Conservation (phyloP, 2,113 vertebrate species). For the Budorcas taxicolor region DNA sequence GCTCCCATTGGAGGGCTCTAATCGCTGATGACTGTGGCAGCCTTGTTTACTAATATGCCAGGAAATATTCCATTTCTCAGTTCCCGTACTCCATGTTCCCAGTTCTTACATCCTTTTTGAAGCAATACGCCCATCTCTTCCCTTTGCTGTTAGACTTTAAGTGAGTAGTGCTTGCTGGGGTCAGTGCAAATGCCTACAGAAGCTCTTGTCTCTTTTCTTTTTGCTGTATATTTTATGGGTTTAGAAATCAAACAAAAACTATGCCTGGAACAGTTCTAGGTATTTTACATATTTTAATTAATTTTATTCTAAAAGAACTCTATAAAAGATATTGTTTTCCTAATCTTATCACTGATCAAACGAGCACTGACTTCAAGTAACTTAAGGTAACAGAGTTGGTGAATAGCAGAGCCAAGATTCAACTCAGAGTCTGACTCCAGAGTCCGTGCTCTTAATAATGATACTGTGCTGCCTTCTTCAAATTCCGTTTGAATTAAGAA, state of each 20-base stretch:
- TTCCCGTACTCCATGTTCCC: neutral
- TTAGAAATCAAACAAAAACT: constrained; percentile 8
- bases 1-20: neutral
- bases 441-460: neutral
- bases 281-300: neutral
- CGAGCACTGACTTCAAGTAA: neutral
- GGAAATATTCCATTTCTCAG: neutral
- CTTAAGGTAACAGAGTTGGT: neutral
- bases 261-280: neutral
- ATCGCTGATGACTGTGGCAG: neutral
- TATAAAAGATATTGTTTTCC: neutral
- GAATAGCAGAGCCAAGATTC: neutral
- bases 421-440: neutral
- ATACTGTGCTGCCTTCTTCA: neutral
- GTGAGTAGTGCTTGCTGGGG: neutral
- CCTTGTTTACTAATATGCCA: neutral
- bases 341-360: neutral
- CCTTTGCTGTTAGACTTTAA: neutral
- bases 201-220: neutral
- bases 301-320: neutral
- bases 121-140: neutral
- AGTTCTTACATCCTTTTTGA: neutral
- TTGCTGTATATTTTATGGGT: neutral
- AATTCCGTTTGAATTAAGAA: neutral
- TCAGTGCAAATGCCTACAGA: neutral